These are phyloP conservation scores for Notodonta dromedarius DNA, from an alignment of 2,888 invertebrate species.

Conservation along the genomic window DNA sequence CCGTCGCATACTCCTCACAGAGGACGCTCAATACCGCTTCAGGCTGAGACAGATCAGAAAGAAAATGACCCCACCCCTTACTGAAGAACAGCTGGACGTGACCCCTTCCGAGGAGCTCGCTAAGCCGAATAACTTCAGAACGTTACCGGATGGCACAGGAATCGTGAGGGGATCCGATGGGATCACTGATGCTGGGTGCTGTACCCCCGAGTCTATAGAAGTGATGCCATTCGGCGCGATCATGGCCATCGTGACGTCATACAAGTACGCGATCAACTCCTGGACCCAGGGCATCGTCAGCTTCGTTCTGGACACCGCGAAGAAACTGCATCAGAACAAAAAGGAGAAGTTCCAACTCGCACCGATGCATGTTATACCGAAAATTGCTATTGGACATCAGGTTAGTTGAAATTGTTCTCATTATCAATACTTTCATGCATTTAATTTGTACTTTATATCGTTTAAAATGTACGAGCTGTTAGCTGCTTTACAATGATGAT, in stretches of 20 bases:
- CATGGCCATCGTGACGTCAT: slow-evolving; percentile 85
- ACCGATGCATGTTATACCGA: slow-evolving; percentile 84
- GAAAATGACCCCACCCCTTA: slow-evolving; percentile 66
- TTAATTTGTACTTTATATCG: too few species aligned
- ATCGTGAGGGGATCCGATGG: slow-evolving; percentile 81
- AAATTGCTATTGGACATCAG: slow-evolving; percentile 84
- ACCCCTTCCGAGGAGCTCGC: slow-evolving; percentile 79
- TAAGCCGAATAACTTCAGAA: slow-evolving; percentile 83
- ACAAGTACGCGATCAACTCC: slow-evolving; percentile 83
- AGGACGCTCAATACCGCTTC: slow-evolving; percentile 66
- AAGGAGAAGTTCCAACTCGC: slow-evolving; percentile 72
- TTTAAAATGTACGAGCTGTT: too few species aligned
- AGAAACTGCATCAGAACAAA: slow-evolving; percentile 70
- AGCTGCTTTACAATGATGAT: too few species aligned
- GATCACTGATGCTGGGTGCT: slow-evolving; percentile 49
- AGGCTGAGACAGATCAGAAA: slow-evolving; percentile 69
- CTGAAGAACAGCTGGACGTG: slow-evolving; percentile 48
- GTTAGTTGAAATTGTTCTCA: slow-evolving; percentile 51
- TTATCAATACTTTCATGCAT: too few species aligned
- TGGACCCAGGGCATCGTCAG: slow-evolving; percentile 86
- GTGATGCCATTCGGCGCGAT: slow-evolving; percentile 83
- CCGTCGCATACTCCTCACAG: slow-evolving; percentile 65
- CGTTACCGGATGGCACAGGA: slow-evolving; percentile 84
- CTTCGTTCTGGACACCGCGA: slow-evolving; percentile 80
- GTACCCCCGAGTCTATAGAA: slow-evolving; percentile 46